phyloP scores from a whole-genome alignment of 2,113 vertebrate species.

The Paracanthobrama guichenoti region DNA sequence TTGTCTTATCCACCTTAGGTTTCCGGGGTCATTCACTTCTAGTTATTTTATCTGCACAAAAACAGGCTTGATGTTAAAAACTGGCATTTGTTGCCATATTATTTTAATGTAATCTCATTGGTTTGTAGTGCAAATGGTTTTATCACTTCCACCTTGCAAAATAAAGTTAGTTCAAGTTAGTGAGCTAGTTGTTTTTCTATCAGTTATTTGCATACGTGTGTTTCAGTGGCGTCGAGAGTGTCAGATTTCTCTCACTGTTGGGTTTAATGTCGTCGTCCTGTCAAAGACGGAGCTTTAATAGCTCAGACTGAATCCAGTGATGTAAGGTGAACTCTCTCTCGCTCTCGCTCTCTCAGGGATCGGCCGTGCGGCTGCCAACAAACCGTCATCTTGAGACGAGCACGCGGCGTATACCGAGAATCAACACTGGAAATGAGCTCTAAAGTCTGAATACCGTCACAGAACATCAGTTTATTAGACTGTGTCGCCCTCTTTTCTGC shows the following conservation, averaged over 20 bases:
- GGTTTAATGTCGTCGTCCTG: constrained; percentile 70
- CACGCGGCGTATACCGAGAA: background rate
- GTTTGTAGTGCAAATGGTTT: too few relatives aligned
- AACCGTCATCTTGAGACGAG: constrained; percentile 42
- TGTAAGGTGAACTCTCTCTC: constrained; percentile 66
- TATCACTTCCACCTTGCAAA: too few relatives aligned
- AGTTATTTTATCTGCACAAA: too few relatives aligned
- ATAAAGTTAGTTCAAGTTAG: too few relatives aligned
- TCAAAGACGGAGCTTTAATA: constrained; percentile 54
- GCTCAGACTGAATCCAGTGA: constrained; percentile 61
- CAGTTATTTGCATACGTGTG: too few relatives aligned
- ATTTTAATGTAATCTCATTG: too few relatives aligned
- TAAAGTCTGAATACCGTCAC: constrained; percentile 15
- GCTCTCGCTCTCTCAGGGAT: constrained; percentile 51
- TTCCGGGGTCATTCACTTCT: too few relatives aligned
- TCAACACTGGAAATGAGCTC: background rate
- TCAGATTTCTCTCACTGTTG: constrained; percentile 50
- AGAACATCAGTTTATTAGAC: constrained; percentile 25
- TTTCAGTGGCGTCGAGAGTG: constrained; percentile 2
- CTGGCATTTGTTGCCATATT: too few relatives aligned
- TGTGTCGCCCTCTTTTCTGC: background rate
- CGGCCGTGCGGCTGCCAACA: constrained; percentile 47
- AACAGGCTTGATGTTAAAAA: too few relatives aligned
- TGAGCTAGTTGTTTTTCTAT: too few relatives aligned
- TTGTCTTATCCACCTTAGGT: too few relatives aligned